Base-by-base conservation (phyloP, 2,888 invertebrate genomes). In the Pachliopta kotzebuea region DNA sequence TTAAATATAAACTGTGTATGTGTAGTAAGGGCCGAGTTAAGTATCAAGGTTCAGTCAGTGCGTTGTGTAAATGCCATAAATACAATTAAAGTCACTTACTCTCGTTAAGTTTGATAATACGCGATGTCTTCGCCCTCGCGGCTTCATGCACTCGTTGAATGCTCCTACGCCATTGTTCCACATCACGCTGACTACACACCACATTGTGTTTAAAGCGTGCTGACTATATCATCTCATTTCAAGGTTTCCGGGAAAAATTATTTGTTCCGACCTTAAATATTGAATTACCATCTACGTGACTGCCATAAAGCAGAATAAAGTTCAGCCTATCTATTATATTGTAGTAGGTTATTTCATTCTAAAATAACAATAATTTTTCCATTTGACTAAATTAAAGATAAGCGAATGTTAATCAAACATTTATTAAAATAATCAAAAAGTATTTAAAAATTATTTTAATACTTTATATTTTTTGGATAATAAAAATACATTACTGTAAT, bases 71-170 rank as follows among this genome's bases (percentile, higher is more conserved):
- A 84, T 79, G 81, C 83, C 80, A 85, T 86, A 88, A 88, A 88
- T 79, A 86, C 87, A 90, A 90, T 90, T 90, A 90, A 90, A 88
- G 77, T 86, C 88, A 88, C 86, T 90, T 89, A 79, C 78, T 86
- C 89, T 88, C 83, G 88, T 90, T 89, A 89, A 71, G 78, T 73
- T 79, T 77, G 81, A 85, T 88, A 86, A 87, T 84, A 79, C 72
- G 72, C 63, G 69, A 78, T 81, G 87, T 86, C 87, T 89, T 88
- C 88, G 89, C 85, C 88, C 88, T 78, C 84, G 57, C 70, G 64
- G 62, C 67, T 54, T 60, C 67, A 58, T 64, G 59, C 65, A 67
- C 68, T 65, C 70, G 63, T 63, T 65, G 69, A 66, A 60, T 50
- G 65, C 53, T 70, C 68, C 69, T 66, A 66, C 68, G 68, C 70